Conservation (phyloP, 2,888 invertebrate genomes). For the Lumbricus terrestris region DNA sequence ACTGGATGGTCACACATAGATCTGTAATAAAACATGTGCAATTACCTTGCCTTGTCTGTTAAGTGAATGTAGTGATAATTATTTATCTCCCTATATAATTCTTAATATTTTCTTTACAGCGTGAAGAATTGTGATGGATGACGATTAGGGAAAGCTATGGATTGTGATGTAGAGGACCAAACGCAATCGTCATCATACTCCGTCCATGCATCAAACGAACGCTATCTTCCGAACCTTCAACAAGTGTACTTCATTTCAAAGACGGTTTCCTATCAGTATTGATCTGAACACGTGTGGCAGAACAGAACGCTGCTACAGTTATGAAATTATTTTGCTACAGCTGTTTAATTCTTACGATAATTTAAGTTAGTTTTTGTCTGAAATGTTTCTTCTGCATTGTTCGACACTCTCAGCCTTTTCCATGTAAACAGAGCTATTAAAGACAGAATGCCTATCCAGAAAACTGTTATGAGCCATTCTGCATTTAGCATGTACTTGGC, state of each 20-base stretch:
- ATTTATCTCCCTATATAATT: neutral
- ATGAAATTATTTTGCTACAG: neutral
- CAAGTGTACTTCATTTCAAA: neutral
- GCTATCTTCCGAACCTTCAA: neutral
- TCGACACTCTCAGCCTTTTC: neutral
- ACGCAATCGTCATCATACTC: neutral
- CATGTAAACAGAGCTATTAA: neutral
- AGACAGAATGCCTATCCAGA: neutral
- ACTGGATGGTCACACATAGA: too few relatives aligned
- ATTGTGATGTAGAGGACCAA: neutral
- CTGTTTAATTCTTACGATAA: neutral
- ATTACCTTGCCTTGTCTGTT: neutral
- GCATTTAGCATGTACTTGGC: neutral
- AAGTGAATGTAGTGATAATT: neutral
- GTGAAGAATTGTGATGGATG: neutral
- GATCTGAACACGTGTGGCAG: neutral
- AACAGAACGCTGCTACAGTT: neutral
- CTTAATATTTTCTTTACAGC: neutral
- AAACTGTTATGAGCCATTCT: neutral
- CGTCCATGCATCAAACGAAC: neutral
- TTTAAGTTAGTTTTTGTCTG: neutral
- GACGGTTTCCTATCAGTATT: neutral
- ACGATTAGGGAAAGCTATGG: neutral
- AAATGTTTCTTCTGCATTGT: neutral
- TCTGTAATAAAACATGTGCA: too few relatives aligned